These are phyloP conservation scores for Nemurella pictetii DNA, from an alignment of 2,888 invertebrate genomes.

Conservation along the genomic window DNA sequence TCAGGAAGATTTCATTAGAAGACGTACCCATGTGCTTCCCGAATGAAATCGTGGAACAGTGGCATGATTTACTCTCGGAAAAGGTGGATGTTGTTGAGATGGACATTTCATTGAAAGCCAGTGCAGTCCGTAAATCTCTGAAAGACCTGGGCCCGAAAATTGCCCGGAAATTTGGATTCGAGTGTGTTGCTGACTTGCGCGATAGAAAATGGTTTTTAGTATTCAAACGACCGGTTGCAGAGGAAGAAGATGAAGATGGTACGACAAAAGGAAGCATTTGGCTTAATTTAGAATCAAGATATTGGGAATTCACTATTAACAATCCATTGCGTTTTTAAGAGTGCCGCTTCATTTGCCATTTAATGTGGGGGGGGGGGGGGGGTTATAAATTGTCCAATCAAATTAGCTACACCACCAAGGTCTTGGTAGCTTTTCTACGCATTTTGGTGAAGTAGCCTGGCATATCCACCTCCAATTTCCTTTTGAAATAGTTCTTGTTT, in stretches of 20 bases:
- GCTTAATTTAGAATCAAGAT: too few relatives aligned
- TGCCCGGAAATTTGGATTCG: background rate
- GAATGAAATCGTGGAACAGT: background rate
- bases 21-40: constrained; percentile 15
- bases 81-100: constrained; percentile 8
- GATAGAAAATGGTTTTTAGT: background rate
- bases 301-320: too few relatives aligned
- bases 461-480: too few relatives aligned
- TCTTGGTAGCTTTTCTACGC: too few relatives aligned
- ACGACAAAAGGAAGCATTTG: too few relatives aligned
- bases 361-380: too few relatives aligned
- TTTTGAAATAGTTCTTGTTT: too few relatives aligned
- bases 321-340: too few relatives aligned
- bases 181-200: background rate
- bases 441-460: too few relatives aligned
- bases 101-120: background rate
- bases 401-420: too few relatives aligned
- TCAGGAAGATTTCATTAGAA: background rate
- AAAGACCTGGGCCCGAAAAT: background rate
- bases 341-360: too few relatives aligned
- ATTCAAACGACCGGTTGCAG: background rate
- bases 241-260: background rate
- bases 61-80: background rate
- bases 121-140: background rate
- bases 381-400: too few relatives aligned